These are phyloP conservation scores for Clitarchus hookeri DNA, from an alignment of 2,888 invertebrate species.

Conservation along the genomic window DNA sequence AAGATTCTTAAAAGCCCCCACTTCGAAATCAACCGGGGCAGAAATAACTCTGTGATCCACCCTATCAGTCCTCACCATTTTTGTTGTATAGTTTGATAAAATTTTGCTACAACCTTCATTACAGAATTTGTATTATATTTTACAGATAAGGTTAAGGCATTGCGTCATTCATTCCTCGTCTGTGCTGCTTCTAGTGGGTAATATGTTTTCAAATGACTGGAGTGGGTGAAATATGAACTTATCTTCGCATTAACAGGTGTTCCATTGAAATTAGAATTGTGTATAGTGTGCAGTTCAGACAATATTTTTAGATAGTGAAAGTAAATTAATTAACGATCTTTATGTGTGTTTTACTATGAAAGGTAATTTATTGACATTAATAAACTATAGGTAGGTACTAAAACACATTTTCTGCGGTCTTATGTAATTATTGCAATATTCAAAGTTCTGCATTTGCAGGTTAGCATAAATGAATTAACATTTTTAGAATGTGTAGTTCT, in stretches of 20 bases:
- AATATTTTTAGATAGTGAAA: background rate
- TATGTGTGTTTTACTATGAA: background rate
- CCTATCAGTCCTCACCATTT: no score
- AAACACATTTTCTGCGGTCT: background rate
- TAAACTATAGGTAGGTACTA: background rate
- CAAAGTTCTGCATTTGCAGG: background rate
- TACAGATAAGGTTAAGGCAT: no score
- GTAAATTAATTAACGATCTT: background rate
- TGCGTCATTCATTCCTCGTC: no score
- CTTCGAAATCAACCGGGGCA: no score
- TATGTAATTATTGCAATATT: background rate
- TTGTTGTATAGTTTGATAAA: no score
- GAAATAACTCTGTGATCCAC: no score
- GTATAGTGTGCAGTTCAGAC: background rate
- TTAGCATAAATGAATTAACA: background rate
- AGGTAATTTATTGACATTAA: background rate
- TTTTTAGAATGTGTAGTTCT: background rate
- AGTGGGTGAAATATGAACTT: no score
- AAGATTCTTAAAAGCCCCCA: no score
- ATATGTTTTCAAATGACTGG: background rate
- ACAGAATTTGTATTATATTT: no score
- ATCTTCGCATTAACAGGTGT: background rate
- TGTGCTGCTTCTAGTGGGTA: background rate
- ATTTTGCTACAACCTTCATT: no score
- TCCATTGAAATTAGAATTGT: background rate